phyloP scores from a whole-genome alignment of 1,140 invertebrate genomes.

The Wasmannia auropunctata region DNA sequence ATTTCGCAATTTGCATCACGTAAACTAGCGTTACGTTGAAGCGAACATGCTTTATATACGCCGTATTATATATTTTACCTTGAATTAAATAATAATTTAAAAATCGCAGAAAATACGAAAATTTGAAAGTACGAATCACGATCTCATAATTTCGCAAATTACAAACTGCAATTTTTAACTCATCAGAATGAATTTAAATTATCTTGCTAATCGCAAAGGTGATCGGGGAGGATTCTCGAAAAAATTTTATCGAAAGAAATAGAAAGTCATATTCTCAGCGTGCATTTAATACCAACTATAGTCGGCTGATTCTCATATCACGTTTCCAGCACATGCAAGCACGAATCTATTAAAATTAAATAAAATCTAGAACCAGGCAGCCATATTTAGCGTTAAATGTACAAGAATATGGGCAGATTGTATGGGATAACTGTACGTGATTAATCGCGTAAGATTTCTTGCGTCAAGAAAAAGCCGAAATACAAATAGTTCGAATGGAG shows the following conservation, averaged over 20 bases:
- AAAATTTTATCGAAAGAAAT: background rate
- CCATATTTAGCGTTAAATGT: conserved; percentile 4
- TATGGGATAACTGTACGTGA: background rate
- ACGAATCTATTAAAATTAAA: conserved; percentile 14
- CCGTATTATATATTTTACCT: background rate
- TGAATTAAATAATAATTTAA: background rate
- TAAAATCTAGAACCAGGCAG: background rate
- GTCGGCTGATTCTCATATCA: conserved; percentile 41
- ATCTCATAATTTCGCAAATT: background rate
- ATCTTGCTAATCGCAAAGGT: background rate
- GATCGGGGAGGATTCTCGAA: conserved; percentile 9
- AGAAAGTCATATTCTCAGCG: background rate
- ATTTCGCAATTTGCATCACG: conserved; percentile 15
- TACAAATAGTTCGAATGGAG: background rate
- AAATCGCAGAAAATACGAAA: background rate
- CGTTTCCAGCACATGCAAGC: background rate
- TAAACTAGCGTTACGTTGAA: background rate
- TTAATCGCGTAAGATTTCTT: background rate
- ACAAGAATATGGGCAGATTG: conserved; percentile 1
- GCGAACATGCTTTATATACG: background rate
- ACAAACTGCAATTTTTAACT: background rate
- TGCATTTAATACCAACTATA: conserved; percentile 15
- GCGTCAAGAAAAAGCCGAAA: background rate
- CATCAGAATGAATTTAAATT: background rate
- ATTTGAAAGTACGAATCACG: background rate